A percentile compares a stretch with the other conserved stretches of the same genome.
These are phyloP conservation scores for Podarcis raffonei DNA, from an alignment of 2,113 vertebrate species.

Conservation along the genomic window DNA sequence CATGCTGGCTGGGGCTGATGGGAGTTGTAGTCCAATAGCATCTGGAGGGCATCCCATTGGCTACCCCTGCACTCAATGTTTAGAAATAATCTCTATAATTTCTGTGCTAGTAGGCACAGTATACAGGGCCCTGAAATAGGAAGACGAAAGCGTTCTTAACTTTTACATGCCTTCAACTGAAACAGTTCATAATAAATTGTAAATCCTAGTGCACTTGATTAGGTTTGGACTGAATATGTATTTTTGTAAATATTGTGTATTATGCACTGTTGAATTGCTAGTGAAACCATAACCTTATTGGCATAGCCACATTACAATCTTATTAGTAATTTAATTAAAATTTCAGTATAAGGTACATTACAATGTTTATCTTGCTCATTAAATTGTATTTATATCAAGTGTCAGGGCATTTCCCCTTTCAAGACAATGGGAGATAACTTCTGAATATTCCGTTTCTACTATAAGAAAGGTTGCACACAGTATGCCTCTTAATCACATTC, in stretches of 20 bases:
- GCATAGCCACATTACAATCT: not conserved
- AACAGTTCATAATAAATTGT: not conserved
- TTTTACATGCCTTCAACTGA: not conserved
- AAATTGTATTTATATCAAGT: not conserved
- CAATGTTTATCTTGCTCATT: not conserved
- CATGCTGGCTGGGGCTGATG: too few species aligned
- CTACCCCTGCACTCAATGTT: not conserved
- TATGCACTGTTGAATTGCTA: not conserved
- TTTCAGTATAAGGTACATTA: not conserved
- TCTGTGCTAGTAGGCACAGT: not conserved
- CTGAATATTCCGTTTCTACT: too few species aligned
- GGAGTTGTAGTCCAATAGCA: too few species aligned
- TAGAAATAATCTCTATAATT: not conserved
- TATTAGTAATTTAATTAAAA: not conserved
- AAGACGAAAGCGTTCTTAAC: not conserved
- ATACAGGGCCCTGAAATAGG: not conserved
- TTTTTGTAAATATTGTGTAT: not conserved
- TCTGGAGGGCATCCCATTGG: too few species aligned
- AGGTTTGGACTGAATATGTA: not conserved
- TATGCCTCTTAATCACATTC: not conserved
- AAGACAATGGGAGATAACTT: not conserved
- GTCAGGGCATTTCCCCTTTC: not conserved
- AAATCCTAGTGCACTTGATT: not conserved
- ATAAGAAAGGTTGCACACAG: not conserved
- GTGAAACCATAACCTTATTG: not conserved